These are phyloP conservation scores for pig (Sus scrofa) DNA, from an alignment of 2,113 vertebrate genomes.

Conservation along the genomic window T2T-Sscrofa CM000823.6:1487501-1488000, in stretches of 20 bases:
- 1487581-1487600: not conserved
- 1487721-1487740: rapidly evolving
- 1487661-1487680: no score
- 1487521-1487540: not conserved
- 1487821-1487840: not conserved
- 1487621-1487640: not conserved
- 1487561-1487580: not conserved
- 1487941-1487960: not conserved
- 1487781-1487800: not conserved
- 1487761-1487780: not conserved
- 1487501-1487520: rapidly evolving
- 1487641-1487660: not conserved
- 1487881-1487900: not conserved
- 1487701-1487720: not conserved
- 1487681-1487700: not conserved
- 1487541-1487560: not conserved
- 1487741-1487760: not conserved
- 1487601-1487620: no score
- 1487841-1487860: rapidly evolving
- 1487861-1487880: not conserved
- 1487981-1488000: not conserved
- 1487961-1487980: not conserved
- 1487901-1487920: not conserved
- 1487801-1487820: not conserved
- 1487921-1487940: not conserved